A percentile compares a stretch with the other conserved stretches of the same genome.
Evolutionary conservation across 1,140 invertebrate genomes (phyloP).

Genomic region (Cecropterus lyciades): DNA sequence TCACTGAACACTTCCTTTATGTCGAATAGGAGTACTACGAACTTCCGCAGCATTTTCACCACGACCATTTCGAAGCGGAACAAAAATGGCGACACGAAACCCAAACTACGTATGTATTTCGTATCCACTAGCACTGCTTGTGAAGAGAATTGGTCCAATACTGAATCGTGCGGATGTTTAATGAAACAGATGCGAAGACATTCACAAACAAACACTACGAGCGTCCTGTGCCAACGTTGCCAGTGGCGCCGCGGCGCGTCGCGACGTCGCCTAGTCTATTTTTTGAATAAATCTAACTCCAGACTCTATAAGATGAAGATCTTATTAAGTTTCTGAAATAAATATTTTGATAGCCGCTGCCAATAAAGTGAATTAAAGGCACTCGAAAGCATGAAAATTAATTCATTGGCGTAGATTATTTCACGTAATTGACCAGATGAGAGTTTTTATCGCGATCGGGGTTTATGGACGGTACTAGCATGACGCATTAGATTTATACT

Average conservation of each 20-base stretch:
- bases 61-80: slow-evolving; percentile 55
- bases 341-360: slow-evolving; percentile 47
- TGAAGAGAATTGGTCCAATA: slow-evolving; percentile 70
- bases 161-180: slow-evolving; percentile 78
- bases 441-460: slow-evolving; percentile 24
- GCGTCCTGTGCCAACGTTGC: slow-evolving; percentile 70
- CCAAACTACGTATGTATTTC: slow-evolving; percentile 40
- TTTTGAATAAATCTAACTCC: slow-evolving; percentile 57
- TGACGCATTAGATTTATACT: slow-evolving; percentile 22
- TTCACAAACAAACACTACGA: slow-evolving; percentile 73
- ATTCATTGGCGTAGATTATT: slow-evolving; percentile 31
- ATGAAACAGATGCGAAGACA: slow-evolving; percentile 78
- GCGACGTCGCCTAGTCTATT: slow-evolving; percentile 63
- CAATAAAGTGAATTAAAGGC: slow-evolving; percentile 33
- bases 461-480: slow-evolving; percentile 12
- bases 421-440: slow-evolving; percentile 19
- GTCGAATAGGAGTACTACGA: slow-evolving; percentile 71
- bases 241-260: slow-evolving; percentile 68
- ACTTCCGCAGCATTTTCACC: slow-evolving; percentile 65
- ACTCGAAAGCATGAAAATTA: slow-evolving; percentile 28
- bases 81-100: slow-evolving; percentile 60
- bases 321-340: slow-evolving; percentile 41
- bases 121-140: slow-evolving; percentile 60
- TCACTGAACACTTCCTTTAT: slow-evolving; percentile 81
- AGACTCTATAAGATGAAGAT: slow-evolving; percentile 12